Percentiles rank a stretch among this genome's conserved stretches.
phyloP scores from a whole-genome alignment of 1,140 invertebrate genomes.

The Sarcophaga peregrina region DNA sequence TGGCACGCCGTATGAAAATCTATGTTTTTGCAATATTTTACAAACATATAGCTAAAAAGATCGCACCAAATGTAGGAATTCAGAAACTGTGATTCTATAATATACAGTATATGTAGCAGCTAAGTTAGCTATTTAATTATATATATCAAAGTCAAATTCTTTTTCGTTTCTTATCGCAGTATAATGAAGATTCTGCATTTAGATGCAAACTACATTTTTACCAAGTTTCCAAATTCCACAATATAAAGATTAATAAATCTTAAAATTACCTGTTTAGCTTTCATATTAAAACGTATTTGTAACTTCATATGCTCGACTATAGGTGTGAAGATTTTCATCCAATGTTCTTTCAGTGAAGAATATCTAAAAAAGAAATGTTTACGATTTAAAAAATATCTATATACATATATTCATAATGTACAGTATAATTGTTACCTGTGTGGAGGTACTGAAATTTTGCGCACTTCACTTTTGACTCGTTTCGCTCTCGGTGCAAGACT shows the following conservation, averaged over 20 bases:
- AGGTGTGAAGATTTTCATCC: conserved; percentile 97
- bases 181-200: too few species aligned
- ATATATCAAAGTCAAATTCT: too few species aligned
- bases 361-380: conserved; percentile 74
- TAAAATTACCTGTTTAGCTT: conserved; percentile 86
- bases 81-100: too few species aligned
- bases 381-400: neutral
- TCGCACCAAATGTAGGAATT: too few species aligned
- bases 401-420: neutral
- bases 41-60: too few species aligned
- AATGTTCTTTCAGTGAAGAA: conserved; percentile 93
- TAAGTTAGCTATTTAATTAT: too few species aligned
- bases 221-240: neutral
- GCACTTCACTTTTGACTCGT: conserved; percentile 70
- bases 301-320: conserved; percentile 95
- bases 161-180: neutral
- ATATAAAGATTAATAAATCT: conserved; percentile 55
- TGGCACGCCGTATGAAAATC: too few species aligned
- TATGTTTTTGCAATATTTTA: too few species aligned
- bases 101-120: too few species aligned
- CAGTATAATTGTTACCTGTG: conserved; percentile 66
- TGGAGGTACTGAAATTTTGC: conserved; percentile 74
- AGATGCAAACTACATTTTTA: too few species aligned
- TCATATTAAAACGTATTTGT: conserved; percentile 95
- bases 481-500: conserved; percentile 67